phyloP scores from a whole-genome alignment of 2,888 invertebrate genomes.

The Priocnemis perturbator region DNA sequence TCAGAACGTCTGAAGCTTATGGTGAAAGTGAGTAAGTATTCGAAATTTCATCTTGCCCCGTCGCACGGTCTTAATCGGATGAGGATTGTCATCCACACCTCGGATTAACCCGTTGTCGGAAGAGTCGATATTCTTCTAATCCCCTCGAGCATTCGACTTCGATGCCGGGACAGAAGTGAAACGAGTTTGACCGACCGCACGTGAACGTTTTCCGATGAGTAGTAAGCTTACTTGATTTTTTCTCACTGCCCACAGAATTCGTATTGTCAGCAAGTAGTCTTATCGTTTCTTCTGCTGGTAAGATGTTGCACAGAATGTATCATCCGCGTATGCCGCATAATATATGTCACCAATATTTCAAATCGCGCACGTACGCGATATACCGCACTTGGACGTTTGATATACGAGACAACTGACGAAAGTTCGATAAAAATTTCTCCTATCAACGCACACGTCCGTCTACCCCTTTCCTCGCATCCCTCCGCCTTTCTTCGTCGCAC shows the following conservation, averaged over 20 bases:
- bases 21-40: too few species aligned
- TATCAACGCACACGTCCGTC: too few species aligned
- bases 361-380: too few species aligned
- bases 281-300: neutral
- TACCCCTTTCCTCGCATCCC: too few species aligned
- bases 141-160: neutral
- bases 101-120: too few species aligned
- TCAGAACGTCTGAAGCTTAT: too few species aligned
- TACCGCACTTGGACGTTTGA: too few species aligned
- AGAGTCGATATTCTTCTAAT: conserved; percentile 22
- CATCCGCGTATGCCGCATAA: too few species aligned
- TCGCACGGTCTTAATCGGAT: neutral
- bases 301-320: neutral
- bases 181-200: conserved; percentile 40
- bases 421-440: neutral
- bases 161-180: conserved; percentile 32
- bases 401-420: neutral
- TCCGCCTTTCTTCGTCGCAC: neutral
- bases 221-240: conserved; percentile 42
- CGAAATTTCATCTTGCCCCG: neutral
- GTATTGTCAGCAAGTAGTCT: neutral
- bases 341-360: too few species aligned
- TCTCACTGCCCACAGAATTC: conserved; percentile 50
- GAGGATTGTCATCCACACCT: conserved; percentile 9
- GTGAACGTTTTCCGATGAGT: conserved; percentile 42